Evolutionary conservation across 2,888 invertebrate species (phyloP).

Genomic region (Drosophila suboccidentalis): DNA sequence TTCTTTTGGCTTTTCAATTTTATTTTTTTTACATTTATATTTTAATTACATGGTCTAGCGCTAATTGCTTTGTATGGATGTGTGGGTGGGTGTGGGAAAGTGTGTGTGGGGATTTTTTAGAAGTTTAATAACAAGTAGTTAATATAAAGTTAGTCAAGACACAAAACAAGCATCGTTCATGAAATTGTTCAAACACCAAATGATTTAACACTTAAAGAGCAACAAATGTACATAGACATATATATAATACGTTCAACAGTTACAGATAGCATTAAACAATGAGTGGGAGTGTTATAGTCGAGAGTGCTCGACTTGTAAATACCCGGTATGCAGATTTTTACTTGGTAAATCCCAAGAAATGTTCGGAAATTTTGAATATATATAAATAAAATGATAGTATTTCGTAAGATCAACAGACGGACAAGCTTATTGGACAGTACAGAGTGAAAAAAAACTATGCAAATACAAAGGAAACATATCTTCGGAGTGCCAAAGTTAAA

Average conservation of each 20-base stretch:
- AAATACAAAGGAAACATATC: not conserved
- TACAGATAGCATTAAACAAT: slow-evolving; percentile 8
- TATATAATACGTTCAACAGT: slow-evolving; percentile 1
- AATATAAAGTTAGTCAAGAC: slow-evolving; percentile 8
- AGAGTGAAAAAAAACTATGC: not conserved
- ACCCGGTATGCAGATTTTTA: not conserved
- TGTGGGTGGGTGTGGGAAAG: slow-evolving; percentile 21
- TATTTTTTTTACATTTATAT: slow-evolving; percentile 13
- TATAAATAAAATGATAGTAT: no score
- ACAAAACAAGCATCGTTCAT: slow-evolving; percentile 18
- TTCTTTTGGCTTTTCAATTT: slow-evolving; percentile 80
- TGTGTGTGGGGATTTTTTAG: slow-evolving; percentile 38
- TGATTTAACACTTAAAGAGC: slow-evolving; percentile 13
- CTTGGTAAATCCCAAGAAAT: not conserved
- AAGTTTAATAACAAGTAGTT: slow-evolving; percentile 16
- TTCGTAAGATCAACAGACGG: not conserved
- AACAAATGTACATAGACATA: slow-evolving; percentile 7
- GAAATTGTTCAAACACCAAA: slow-evolving; percentile 15
- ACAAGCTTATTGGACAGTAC: not conserved
- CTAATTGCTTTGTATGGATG: slow-evolving; percentile 42
- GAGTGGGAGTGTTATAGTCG: not conserved
- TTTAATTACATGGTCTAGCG: slow-evolving; percentile 57
- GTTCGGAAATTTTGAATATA: no score
- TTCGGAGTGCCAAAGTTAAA: slow-evolving; percentile 17
- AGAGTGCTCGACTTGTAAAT: not conserved